phyloP scores from a whole-genome alignment of 2,113 vertebrate species.

The Zingel zingel region DNA sequence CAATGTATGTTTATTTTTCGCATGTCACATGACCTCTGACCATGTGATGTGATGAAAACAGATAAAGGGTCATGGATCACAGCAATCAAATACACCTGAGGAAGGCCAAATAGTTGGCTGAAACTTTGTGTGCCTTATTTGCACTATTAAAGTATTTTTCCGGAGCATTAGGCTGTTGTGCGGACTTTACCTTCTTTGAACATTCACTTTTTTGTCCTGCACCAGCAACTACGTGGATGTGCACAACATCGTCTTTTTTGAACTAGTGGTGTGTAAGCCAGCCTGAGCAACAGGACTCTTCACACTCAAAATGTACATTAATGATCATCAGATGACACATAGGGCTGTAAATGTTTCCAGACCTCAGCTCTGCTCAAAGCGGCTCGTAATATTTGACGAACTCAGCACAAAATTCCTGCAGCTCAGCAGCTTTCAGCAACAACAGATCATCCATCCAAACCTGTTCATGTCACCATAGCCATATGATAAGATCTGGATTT shows the following conservation, averaged over 20 bases:
- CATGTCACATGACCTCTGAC: too few species aligned
- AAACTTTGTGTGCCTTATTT: too few species aligned
- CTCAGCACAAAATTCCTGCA: not conserved
- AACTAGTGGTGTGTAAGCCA: not conserved
- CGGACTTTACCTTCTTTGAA: too few species aligned
- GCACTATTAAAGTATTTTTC: too few species aligned
- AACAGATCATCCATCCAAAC: not conserved
- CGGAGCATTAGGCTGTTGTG: too few species aligned
- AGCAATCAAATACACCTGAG: too few species aligned
- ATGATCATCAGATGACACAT: conserved; percentile 31
- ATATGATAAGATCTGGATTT: not conserved
- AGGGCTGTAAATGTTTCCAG: conserved; percentile 53
- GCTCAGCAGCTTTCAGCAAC: conserved; percentile 13
- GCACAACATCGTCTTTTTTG: too few species aligned
- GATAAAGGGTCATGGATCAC: too few species aligned
- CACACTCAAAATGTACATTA: conserved; percentile 39
- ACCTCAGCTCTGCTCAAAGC: conserved; percentile 1
- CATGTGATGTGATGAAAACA: too few species aligned
- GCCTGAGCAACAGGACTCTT: conserved; percentile 9
- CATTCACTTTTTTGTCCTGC: too few species aligned
- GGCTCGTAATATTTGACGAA: not conserved
- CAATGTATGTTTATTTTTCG: conserved; percentile 12
- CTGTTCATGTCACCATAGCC: not conserved
- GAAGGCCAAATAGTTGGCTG: too few species aligned
- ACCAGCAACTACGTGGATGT: too few species aligned